phyloP scores from a whole-genome alignment of 2,797 vertebrate genomes.

The Lithobates sylvaticus region DNA sequence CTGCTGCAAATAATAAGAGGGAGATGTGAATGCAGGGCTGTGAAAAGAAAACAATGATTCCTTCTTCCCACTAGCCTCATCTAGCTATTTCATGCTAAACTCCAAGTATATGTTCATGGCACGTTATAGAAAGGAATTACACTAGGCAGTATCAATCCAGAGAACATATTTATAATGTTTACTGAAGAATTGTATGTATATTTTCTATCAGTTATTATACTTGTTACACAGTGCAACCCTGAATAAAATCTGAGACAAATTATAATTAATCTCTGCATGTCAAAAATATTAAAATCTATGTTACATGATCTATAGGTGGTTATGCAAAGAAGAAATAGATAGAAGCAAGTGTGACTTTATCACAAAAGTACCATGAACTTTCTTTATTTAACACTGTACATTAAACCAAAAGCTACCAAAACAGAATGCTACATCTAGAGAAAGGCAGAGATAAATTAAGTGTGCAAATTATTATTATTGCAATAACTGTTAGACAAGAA shows the following conservation, averaged over 20 bases:
- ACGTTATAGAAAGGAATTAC: constrained; percentile 41
- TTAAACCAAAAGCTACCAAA: background rate
- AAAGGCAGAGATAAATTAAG: background rate
- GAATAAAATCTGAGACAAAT: background rate
- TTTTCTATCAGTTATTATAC: background rate
- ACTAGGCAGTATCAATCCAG: background rate
- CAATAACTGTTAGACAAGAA: background rate
- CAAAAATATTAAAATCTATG: background rate
- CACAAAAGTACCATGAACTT: background rate
- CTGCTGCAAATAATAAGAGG: constrained; percentile 96
- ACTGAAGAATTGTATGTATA: background rate
- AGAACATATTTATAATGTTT: background rate
- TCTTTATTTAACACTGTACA: background rate
- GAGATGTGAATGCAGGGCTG: constrained; percentile 88
- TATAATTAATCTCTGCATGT: background rate
- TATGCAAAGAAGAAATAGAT: background rate
- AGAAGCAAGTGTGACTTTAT: background rate
- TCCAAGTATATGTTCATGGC: constrained; percentile 62
- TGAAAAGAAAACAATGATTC: constrained; percentile 87
- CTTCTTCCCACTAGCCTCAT: constrained; percentile 72
- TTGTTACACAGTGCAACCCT: too few species aligned
- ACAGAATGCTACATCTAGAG: background rate
- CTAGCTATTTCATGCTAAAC: constrained; percentile 72
- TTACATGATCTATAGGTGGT: too few species aligned
- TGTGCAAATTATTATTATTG: background rate